A percentile compares a stretch with the other conserved stretches of the same genome.
Evolutionary conservation across 2,797 vertebrate species (phyloP).

Genomic region (Cercopithecus hamlyni): DNA sequence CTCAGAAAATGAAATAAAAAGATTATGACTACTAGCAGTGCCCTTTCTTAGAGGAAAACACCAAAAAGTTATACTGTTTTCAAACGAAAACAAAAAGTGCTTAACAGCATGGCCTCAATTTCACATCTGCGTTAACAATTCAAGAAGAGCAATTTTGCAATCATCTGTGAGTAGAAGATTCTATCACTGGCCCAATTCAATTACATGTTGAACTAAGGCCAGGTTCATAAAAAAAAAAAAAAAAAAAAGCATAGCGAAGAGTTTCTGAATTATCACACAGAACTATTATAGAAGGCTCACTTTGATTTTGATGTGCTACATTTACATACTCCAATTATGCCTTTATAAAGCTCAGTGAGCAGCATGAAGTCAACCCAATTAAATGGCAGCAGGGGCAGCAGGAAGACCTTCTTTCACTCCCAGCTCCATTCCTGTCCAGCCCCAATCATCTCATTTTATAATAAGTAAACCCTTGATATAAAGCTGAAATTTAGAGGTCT

Average conservation of each 20-base stretch:
- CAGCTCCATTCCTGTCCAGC: not conserved
- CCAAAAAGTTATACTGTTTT: conserved; percentile 58
- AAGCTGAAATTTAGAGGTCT: not conserved
- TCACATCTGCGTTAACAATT: conserved; percentile 46
- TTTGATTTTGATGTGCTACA: conserved; percentile 17
- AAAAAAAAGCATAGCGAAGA: not conserved
- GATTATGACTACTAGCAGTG: not conserved
- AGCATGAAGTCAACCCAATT: not conserved
- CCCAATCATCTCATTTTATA: not conserved
- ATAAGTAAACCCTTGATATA: not conserved
- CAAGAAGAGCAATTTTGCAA: conserved; percentile 21
- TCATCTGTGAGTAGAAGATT: conserved; percentile 38
- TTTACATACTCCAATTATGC: conserved; percentile 27
- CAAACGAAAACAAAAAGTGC: conserved; percentile 41
- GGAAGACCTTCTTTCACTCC: not conserved
- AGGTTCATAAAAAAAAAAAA: not conserved
- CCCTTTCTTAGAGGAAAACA: conserved; percentile 35
- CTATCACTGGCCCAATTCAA: conserved; percentile 51
- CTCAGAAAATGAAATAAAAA: conserved; percentile 37
- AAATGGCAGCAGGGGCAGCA: not conserved
- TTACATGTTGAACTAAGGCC: conserved; percentile 32
- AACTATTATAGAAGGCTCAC: not conserved
- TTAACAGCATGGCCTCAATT: conserved; percentile 58
- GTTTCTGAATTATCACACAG: conserved; percentile 21
- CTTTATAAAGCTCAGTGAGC: not conserved